A percentile compares a stretch with the other conserved stretches of the same genome.
Conservation (phyloP, 1,140 invertebrate species). For the Pseudomyrmex concolor region DNA sequence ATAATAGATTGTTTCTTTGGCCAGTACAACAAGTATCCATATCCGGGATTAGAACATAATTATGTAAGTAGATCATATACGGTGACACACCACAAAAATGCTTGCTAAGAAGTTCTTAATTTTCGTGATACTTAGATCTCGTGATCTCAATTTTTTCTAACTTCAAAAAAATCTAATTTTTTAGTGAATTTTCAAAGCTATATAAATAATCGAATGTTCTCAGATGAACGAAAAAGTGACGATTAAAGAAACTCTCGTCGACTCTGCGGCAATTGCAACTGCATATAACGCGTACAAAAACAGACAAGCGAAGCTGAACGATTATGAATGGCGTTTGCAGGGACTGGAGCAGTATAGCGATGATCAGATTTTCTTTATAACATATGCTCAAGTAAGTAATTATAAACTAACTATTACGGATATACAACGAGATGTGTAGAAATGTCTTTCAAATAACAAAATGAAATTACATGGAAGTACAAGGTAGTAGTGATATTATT, state of each 20-base stretch:
- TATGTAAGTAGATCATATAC: background rate
- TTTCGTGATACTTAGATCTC: too few relatives aligned
- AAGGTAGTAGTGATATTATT: background rate
- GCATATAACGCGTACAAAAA: constrained; percentile 66
- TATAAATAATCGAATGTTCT: background rate
- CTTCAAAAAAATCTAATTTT: too few relatives aligned
- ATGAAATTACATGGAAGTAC: background rate
- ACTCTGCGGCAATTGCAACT: constrained; percentile 84
- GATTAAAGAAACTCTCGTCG: constrained; percentile 87
- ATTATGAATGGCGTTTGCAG: constrained; percentile 73
- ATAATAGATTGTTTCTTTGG: background rate
- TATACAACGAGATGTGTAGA: background rate
- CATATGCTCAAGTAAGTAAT: constrained; percentile 83
- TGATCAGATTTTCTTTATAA: constrained; percentile 81
- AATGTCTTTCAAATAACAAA: background rate
- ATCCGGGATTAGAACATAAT: background rate
- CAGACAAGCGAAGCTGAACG: constrained; percentile 28
- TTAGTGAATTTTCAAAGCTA: background rate
- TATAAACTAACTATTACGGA: background rate
- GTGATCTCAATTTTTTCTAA: too few relatives aligned
- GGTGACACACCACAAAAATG: too few relatives aligned
- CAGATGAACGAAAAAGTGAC: constrained; percentile 82
- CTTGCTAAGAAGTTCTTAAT: too few relatives aligned
- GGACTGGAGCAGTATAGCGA: constrained; percentile 84
- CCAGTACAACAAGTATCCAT: background rate